Base-by-base conservation (phyloP, 2,113 vertebrate genomes). In the Rhinolophus ferrumequinum region DNA sequence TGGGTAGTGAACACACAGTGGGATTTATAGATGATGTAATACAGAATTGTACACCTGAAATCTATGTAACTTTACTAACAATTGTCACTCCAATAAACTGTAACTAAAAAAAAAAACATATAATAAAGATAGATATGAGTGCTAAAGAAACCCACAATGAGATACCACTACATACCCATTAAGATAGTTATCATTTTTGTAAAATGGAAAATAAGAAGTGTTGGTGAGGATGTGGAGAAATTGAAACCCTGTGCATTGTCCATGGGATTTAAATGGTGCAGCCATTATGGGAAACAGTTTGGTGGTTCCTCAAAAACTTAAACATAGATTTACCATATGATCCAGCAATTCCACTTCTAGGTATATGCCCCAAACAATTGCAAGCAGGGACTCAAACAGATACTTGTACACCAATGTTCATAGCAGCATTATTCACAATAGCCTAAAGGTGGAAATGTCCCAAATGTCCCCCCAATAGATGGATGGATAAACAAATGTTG, bases 241-340 rank as follows among this genome's bases (percentile, higher is more conserved):
- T 18, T 70, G 30, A 35, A 81, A 56, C 15, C 21, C 4, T 82
- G 35, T 73, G 15, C 41, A 82, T 50, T 72, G 76, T 56, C 44
- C 33, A 35, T 56, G 28, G 64, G 62, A 69, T 80, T 90, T 38
- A 90, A 90, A 67, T n/a, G 13, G 62, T 80, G 38, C 35, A 80
- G 26, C 26, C 33, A 64, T 56, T 64, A n/a, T 52, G 44, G 41
- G 54, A 89, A 90, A 77, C 24, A 66, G 73, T 52, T 66, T 66
- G 10, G 60, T 69, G 47, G n/a, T 90, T 21, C 52, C 85, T 73
- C 86, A 82, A 88, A 88, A 88, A 89, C 52, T 64, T 64, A 89
- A 66, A 77, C 41, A 44, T 44, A 44, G 41, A 44, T 44, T 44
- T 44, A 44, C 41, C 41, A 44, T 44, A 44, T 44, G 41, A 44